A percentile compares a stretch with the other conserved stretches of the same genome.
These are phyloP conservation scores for Monopterus albus DNA, from an alignment of 2,113 vertebrate species.

Conservation along the genomic window DNA sequence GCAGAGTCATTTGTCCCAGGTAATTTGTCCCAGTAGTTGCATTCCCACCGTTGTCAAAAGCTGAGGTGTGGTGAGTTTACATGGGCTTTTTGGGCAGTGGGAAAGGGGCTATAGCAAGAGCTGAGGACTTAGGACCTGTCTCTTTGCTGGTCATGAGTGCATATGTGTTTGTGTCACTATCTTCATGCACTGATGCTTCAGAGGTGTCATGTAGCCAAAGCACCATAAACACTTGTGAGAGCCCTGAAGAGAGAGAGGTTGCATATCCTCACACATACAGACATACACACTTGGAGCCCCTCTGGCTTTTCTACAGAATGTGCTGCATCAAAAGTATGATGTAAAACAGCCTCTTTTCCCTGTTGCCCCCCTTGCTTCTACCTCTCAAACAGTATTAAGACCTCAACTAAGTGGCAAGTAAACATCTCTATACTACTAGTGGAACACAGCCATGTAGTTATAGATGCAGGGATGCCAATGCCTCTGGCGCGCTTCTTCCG, in stretches of 20 bases:
- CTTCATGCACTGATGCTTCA: constrained; percentile 34
- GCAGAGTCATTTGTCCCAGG: too few species aligned
- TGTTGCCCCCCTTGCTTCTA: constrained; percentile 7
- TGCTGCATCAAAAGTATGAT: constrained; percentile 37
- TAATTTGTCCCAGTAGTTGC: too few species aligned
- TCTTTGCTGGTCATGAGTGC: constrained; percentile 22
- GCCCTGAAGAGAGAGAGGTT: constrained; percentile 48
- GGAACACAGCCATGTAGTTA: constrained; percentile 30
- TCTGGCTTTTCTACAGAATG: constrained; percentile 1
- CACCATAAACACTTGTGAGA: constrained; percentile 51
- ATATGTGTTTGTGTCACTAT: background rate
- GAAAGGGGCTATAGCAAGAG: too few species aligned
- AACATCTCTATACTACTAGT: constrained; percentile 37
- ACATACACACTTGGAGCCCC: constrained; percentile 4
- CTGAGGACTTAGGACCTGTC: constrained; percentile 20
- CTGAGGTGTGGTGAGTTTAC: too few species aligned
- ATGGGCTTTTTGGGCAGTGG: too few species aligned
- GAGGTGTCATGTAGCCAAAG: constrained; percentile 58
- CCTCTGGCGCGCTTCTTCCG: constrained; percentile 44
- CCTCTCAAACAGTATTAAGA: constrained; percentile 29
- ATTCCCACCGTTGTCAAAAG: too few species aligned
- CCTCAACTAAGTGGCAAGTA: constrained; percentile 31
- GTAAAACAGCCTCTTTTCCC: constrained; percentile 21
- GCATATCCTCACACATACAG: constrained; percentile 12
- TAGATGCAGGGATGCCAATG: background rate